Base-by-base conservation (phyloP, 2,888 invertebrate species). In the Agrotis puta region DNA sequence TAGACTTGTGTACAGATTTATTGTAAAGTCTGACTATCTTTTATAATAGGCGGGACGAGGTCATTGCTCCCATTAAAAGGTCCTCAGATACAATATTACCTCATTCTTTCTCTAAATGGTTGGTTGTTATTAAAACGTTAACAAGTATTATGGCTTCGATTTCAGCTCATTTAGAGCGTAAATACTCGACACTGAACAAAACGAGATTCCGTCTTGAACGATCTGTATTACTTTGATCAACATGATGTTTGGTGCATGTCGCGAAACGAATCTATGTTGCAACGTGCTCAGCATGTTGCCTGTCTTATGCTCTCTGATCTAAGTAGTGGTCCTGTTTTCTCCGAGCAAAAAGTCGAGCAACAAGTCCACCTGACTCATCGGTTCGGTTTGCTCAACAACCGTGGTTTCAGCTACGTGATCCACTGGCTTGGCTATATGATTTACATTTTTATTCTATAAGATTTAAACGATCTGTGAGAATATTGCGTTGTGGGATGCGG, bases 361-460 rank as follows among this genome's bases (percentile, higher is more conserved):
- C 89, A 87, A 89, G 88, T 88, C 74, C 63, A 64, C 77, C 70
- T 91, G 90, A 90, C 79, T 90, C 90, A 90, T 84, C 78, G 81
- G 69, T 70, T 85, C 78, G 77, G 82, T 86, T 86, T 83, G 80
- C 84, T 86, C 71, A 79, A 82, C 84, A 75, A 71, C 76, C 71
- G 57, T 83, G 77, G 75, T 86, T 85, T 83, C 81, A 74, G 83
- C 83, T 83, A 84, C 77, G 79, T 83, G 85, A 83, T 88, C 85
- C 75, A 76, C 79, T 77, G 79, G 82, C 73, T 80, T 82, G 75
- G 83, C 77, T 79, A 73, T 83, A 79, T 73, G 76, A 84, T 85
- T 84, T 77, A 80, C 69, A 80, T 78, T 77, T 70, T 70, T 61
- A 83, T 87, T 79, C 74, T 75, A 58, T 75, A 76, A 64, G 70